These are phyloP conservation scores for Trissolcus basalis DNA, from an alignment of 1,140 invertebrate species.

Conservation along the genomic window DNA sequence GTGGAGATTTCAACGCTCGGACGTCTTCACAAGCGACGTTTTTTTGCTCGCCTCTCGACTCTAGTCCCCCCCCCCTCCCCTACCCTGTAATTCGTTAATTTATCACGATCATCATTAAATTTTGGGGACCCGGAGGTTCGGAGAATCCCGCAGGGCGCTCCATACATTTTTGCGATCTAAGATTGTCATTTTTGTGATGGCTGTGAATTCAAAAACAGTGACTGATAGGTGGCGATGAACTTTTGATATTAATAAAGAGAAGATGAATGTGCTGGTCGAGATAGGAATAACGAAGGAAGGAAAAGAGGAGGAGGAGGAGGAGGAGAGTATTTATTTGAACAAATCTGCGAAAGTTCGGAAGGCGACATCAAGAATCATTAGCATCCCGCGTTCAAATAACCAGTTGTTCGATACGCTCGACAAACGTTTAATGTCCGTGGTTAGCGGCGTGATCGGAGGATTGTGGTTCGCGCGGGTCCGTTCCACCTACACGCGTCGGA, in stretches of 20 bases:
- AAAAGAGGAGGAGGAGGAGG: too few relatives aligned
- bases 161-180: too few relatives aligned
- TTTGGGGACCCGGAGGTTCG: constrained; percentile 15
- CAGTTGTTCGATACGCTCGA: too few relatives aligned
- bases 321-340: too few relatives aligned
- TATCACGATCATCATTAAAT: constrained; percentile 45
- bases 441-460: too few relatives aligned
- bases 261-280: too few relatives aligned
- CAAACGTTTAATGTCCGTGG: too few relatives aligned
- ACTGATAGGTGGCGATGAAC: too few relatives aligned
- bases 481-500: constrained; percentile 27
- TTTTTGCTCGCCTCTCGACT: constrained; percentile 25
- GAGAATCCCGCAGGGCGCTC: constrained; percentile 10
- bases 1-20: constrained; percentile 62
- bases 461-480: constrained; percentile 2
- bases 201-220: constrained; percentile 3
- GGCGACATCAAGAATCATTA: constrained; percentile 47
- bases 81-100: constrained; percentile 54
- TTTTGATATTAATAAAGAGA: too few relatives aligned
- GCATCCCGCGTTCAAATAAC: constrained; percentile 17
- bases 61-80: neutral
- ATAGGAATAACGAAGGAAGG: too few relatives aligned
- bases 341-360: neutral
- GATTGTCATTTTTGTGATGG: constrained; percentile 13
- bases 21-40: constrained; percentile 50